Percentiles rank a stretch among this genome's conserved stretches.
These are phyloP conservation scores for Azorinus chamasolen DNA, from an alignment of 2,888 invertebrate species.

Conservation along the genomic window DNA sequence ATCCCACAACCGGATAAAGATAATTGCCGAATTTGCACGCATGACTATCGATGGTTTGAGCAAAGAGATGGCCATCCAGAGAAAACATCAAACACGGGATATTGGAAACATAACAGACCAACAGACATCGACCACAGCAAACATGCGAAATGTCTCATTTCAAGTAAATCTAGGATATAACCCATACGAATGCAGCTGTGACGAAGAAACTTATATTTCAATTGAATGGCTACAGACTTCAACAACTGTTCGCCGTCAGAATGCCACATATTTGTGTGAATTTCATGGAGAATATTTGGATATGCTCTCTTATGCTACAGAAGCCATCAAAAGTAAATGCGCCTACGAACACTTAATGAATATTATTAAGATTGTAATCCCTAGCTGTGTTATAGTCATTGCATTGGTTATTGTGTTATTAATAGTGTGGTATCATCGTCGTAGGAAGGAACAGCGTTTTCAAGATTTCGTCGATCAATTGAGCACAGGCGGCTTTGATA, in stretches of 20 bases:
- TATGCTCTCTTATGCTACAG: background rate
- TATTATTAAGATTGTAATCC: background rate
- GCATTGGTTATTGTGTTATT: slow-evolving; percentile 1
- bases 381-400: background rate
- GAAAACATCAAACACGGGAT: no score
- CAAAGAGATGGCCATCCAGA: no score
- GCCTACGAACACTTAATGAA: background rate
- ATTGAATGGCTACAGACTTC: slow-evolving; percentile 12
- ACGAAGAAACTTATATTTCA: background rate
- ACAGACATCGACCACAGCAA: no score
- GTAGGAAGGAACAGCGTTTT: background rate
- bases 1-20: background rate
- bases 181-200: slow-evolving; percentile 13
- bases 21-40: background rate
- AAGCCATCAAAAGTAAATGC: slow-evolving; percentile 2
- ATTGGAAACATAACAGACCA: no score
- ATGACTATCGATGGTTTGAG: background rate
- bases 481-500: background rate
- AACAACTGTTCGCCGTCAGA: background rate
- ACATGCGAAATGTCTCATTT: background rate
- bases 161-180: slow-evolving; percentile 7
- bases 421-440: background rate
- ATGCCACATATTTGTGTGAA: slow-evolving; percentile 2
- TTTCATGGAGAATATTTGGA: background rate
- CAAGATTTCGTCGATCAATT: slow-evolving; percentile 1